A percentile compares a stretch with the other conserved stretches of the same genome.
These are phyloP conservation scores for Megastigmus dorsalis DNA, from an alignment of 2,888 invertebrate species.

Conservation along the genomic window DNA sequence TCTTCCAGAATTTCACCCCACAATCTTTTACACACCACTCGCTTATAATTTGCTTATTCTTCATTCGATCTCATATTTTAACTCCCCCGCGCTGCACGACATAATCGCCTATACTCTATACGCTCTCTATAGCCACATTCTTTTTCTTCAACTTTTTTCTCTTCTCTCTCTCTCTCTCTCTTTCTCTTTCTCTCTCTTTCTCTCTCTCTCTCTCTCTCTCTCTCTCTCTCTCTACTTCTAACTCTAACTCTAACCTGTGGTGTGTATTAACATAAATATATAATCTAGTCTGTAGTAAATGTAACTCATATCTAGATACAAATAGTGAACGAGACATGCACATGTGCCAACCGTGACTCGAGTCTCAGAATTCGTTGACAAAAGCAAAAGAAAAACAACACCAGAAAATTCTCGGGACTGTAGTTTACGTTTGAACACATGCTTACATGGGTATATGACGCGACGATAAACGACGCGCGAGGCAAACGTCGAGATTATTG, in stretches of 20 bases:
- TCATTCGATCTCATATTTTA: too few relatives aligned
- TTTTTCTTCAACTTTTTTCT: too few relatives aligned
- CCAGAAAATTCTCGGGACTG: too few relatives aligned
- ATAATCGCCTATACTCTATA: neutral
- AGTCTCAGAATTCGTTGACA: neutral
- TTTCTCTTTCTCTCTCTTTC: neutral
- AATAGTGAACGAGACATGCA: neutral
- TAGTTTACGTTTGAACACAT: neutral
- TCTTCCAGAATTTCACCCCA: too few relatives aligned
- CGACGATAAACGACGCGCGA: slow-evolving; percentile 14
- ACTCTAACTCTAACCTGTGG: slow-evolving; percentile 19
- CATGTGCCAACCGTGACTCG: neutral
- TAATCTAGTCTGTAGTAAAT: neutral
- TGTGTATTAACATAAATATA: slow-evolving; percentile 37
- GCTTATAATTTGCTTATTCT: too few relatives aligned
- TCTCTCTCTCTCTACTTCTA: neutral
- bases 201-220: neutral
- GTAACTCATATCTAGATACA: neutral
- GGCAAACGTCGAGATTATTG: neutral
- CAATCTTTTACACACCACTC: too few relatives aligned
- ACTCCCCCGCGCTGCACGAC: neutral
- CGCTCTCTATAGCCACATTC: neutral
- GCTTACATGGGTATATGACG: too few relatives aligned
- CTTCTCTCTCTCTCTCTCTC: neutral
- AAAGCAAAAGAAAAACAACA: too few relatives aligned